Evolutionary conservation across 2,113 vertebrate species (phyloP).

Genomic region (Marmota flaviventris): DNA sequence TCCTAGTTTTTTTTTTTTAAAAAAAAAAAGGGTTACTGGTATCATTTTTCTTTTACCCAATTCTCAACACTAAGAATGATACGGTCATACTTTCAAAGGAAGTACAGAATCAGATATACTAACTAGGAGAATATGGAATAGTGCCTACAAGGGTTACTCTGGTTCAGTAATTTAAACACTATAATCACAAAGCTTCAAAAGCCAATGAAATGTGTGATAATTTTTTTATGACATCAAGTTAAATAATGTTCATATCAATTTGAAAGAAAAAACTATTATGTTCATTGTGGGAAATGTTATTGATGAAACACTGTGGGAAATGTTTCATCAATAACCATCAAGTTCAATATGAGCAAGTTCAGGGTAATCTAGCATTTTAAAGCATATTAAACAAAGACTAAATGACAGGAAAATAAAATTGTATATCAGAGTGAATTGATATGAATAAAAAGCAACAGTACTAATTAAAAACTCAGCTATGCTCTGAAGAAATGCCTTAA

Average conservation of each 20-base stretch:
- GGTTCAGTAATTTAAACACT: background rate
- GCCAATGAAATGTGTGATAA: background rate
- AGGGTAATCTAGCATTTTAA: background rate
- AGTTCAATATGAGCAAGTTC: background rate
- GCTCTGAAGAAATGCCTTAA: background rate
- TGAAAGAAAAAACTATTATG: conserved; percentile 9
- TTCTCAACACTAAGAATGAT: conserved; percentile 46
- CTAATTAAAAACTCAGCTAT: background rate
- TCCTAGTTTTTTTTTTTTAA: background rate
- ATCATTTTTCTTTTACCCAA: conserved; percentile 36
- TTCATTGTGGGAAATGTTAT: conserved; percentile 17
- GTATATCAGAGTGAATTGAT: background rate
- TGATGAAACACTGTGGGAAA: background rate
- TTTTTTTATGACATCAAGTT: background rate
- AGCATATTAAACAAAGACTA: background rate
- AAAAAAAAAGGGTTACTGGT: background rate
- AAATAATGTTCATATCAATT: background rate
- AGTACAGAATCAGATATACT: background rate
- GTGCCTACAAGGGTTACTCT: background rate
- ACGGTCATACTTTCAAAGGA: background rate
- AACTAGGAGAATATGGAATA: background rate
- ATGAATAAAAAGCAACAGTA: conserved; percentile 32
- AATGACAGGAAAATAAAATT: conserved; percentile 42
- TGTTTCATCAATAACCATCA: conserved; percentile 32
- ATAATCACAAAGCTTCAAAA: background rate